A percentile compares a stretch with the other conserved stretches of the same genome.
phyloP scores from a whole-genome alignment of 2,113 vertebrate species.

The Monarcha castaneiventris region DNA sequence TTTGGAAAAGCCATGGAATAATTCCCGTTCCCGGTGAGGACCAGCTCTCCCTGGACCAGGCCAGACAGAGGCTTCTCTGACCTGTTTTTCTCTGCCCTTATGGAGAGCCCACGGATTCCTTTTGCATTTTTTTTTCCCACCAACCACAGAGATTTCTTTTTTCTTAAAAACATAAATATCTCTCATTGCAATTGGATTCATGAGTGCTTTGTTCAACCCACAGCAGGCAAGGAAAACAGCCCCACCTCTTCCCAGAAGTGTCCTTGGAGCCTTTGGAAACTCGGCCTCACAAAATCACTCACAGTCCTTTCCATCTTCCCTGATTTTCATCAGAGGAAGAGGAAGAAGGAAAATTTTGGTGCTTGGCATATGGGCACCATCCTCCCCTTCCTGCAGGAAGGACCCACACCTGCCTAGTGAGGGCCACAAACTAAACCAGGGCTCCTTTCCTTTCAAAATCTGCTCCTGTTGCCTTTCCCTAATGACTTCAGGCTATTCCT shows the following conservation, averaged over 20 bases:
- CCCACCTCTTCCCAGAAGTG: background rate
- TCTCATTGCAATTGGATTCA: background rate
- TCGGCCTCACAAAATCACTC: background rate
- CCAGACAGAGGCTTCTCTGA: background rate
- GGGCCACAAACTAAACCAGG: background rate
- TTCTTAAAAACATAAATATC: background rate
- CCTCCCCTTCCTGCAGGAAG: background rate
- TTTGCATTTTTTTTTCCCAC: background rate
- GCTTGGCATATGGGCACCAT: rapidly evolving
- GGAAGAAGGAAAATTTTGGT: background rate
- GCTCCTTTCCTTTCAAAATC: background rate
- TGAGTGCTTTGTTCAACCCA: background rate
- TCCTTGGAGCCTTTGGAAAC: background rate
- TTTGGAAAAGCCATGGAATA: background rate
- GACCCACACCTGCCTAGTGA: background rate
- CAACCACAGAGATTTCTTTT: background rate
- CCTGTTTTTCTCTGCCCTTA: background rate
- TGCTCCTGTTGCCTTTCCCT: background rate
- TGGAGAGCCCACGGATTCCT: background rate
- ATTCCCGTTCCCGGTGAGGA: background rate
- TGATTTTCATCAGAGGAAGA: background rate
- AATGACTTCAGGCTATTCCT: background rate
- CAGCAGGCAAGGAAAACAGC: background rate
- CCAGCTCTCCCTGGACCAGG: background rate
- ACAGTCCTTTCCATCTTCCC: background rate